Evolutionary conservation across 2,113 vertebrate species (phyloP).

Genomic region (Heteronetta atricapilla): DNA sequence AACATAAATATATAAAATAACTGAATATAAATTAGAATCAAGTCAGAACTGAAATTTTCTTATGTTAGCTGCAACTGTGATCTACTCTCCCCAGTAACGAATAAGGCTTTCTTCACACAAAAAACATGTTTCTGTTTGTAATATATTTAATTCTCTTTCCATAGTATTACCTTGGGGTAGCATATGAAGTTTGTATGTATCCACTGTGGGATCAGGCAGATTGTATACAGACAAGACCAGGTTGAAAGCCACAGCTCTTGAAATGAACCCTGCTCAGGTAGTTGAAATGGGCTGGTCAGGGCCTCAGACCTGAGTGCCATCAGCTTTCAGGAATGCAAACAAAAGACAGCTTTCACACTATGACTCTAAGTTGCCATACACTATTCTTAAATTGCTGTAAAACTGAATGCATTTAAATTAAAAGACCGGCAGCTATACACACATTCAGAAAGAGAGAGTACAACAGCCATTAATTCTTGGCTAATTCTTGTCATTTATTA

Average conservation of each 20-base stretch:
- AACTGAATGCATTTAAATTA: neutral
- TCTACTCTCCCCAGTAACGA: neutral
- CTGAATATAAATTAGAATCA: neutral
- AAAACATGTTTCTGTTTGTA: constrained; percentile 8
- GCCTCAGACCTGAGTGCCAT: neutral
- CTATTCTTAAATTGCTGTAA: neutral
- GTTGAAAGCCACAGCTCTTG: neutral
- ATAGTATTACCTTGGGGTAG: neutral
- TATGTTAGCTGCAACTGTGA: neutral
- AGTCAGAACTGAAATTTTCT: neutral
- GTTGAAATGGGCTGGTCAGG: neutral
- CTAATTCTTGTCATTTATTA: neutral
- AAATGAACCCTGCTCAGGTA: neutral
- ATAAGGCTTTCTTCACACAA: constrained; percentile 37
- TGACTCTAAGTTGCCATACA: neutral
- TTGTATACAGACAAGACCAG: fast-evolving
- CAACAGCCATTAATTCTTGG: neutral
- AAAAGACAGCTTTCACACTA: neutral
- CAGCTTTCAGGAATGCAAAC: neutral
- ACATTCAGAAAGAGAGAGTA: neutral
- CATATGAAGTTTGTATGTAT: neutral
- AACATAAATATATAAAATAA: neutral
- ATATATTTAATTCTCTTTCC: neutral
- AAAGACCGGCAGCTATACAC: neutral
- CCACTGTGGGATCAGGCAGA: neutral